Evolutionary conservation across 2,888 invertebrate species (phyloP).

Genomic region (Epinotia brunnichana): DNA sequence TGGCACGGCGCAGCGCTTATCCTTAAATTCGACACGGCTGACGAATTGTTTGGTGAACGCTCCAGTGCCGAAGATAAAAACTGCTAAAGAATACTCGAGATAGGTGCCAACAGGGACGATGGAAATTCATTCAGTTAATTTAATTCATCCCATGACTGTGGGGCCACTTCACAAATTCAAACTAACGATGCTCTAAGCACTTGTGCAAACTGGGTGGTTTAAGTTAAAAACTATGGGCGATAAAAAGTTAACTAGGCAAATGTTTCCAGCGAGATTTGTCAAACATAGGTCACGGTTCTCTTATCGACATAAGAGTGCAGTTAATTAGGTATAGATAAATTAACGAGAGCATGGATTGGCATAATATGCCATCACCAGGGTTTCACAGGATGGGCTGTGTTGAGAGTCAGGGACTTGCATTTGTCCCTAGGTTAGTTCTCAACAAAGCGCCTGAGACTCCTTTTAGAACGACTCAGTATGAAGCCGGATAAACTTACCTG

Average conservation of each 20-base stretch:
- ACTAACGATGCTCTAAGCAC: not conserved
- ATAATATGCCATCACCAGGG: too few relatives aligned
- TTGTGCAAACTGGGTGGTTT: not conserved
- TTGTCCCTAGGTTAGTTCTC: too few relatives aligned
- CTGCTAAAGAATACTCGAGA: slow-evolving; percentile 1
- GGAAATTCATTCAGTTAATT: not conserved
- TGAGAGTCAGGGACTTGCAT: too few relatives aligned
- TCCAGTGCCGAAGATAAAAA: slow-evolving; percentile 19
- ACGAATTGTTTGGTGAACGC: slow-evolving; percentile 39
- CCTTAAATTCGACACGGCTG: slow-evolving; percentile 40
- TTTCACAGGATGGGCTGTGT: too few relatives aligned
- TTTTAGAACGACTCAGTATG: too few relatives aligned
- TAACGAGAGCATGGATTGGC: too few relatives aligned
- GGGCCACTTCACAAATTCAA: not conserved
- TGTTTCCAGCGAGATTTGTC: too few relatives aligned
- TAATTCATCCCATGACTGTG: not conserved
- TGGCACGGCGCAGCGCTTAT: slow-evolving; percentile 55
- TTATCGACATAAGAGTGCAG: too few relatives aligned
- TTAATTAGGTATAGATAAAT: too few relatives aligned
- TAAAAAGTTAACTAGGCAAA: not conserved
- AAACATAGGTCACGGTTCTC: too few relatives aligned
- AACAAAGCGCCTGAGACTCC: too few relatives aligned
- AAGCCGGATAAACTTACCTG: too few relatives aligned
- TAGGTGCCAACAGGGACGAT: not conserved
- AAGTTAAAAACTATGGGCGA: slow-evolving; percentile 9